Conservation (phyloP, 2,113 vertebrate genomes). For the Ochotona princeps region DNA sequence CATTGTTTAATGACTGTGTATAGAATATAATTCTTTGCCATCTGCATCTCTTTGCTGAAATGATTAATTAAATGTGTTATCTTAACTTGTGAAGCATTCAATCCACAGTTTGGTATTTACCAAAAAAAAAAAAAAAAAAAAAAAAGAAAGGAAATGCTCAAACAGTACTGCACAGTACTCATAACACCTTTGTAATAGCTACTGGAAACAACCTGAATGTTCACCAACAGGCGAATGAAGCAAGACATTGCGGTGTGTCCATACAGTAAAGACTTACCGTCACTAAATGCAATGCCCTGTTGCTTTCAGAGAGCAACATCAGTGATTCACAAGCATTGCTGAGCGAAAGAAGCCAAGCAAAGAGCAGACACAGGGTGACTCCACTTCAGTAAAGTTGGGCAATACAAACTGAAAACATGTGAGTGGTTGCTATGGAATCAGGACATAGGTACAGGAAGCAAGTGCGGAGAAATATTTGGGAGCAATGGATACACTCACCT, state of each 20-base stretch:
- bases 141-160: neutral
- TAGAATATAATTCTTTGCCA: too few relatives aligned
- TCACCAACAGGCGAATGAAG: neutral
- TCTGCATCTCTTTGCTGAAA: too few relatives aligned
- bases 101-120: neutral
- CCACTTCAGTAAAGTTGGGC: neutral
- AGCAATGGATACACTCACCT: neutral
- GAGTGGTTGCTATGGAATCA: neutral
- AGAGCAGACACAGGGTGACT: neutral
- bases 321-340: neutral
- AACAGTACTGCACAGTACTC: neutral
- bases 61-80: too few relatives aligned
- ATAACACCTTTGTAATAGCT: neutral
- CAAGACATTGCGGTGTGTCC: neutral
- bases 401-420: neutral
- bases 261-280: neutral
- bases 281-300: neutral
- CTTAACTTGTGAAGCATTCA: neutral
- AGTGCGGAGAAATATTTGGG: neutral
- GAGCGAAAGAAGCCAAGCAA: neutral
- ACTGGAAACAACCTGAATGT: neutral
- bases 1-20: too few relatives aligned
- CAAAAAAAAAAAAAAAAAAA: conserved; percentile 42
- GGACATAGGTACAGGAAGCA: neutral
- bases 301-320: neutral